These are phyloP conservation scores for Colletes latitarsis DNA, from an alignment of 1,140 invertebrate species.

Conservation along the genomic window DNA sequence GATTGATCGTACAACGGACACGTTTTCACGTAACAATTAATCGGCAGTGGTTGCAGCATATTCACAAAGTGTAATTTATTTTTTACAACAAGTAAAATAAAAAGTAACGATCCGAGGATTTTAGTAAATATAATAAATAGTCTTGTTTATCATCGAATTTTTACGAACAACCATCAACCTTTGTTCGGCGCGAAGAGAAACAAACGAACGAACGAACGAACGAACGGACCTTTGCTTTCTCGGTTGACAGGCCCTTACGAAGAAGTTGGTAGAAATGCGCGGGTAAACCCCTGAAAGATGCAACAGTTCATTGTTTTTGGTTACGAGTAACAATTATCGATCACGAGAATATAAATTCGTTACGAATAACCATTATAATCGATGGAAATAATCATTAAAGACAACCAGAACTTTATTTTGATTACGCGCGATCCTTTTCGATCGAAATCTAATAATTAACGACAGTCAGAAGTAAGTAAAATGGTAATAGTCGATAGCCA, in stretches of 20 bases:
- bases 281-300: no score
- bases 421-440: no score
- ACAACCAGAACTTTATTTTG: no score
- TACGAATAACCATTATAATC: no score
- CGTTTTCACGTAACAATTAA: neutral
- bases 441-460: no score
- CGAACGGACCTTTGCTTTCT: conserved; percentile 1
- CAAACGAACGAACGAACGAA: neutral
- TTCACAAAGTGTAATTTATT: neutral
- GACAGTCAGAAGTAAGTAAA: no score
- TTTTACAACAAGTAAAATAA: neutral
- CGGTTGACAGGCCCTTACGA: neutral
- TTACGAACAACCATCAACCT: conserved; percentile 26
- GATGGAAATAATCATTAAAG: no score
- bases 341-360: no score
- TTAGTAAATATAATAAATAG: conserved; percentile 47
- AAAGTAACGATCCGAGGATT: neutral
- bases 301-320: no score
- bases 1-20: neutral
- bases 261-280: no score
- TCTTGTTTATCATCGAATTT: conserved; percentile 30
- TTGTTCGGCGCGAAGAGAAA: neutral
- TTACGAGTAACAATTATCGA: no score
- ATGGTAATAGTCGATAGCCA: no score
- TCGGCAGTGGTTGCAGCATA: neutral